phyloP scores from a whole-genome alignment of 2,888 invertebrate genomes.

The Neoitamus cyanurus region DNA sequence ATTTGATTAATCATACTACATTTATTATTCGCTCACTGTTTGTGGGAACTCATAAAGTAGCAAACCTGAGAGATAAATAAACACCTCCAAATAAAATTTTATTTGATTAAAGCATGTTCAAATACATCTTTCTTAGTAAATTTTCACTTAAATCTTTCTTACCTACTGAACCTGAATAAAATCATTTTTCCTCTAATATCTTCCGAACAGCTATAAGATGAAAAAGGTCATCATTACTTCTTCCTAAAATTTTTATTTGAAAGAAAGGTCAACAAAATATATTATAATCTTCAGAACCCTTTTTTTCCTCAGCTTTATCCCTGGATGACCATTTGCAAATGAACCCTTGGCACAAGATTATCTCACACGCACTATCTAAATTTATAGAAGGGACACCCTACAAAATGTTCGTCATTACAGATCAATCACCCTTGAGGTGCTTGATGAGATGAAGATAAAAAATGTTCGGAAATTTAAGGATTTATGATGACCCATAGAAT shows the following conservation, averaged over 20 bases:
- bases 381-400: neutral
- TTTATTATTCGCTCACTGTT: no score
- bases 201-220: neutral
- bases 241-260: neutral
- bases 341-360: neutral
- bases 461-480: neutral
- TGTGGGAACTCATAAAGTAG: no score
- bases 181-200: neutral
- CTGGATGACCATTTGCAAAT: neutral
- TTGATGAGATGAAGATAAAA: neutral
- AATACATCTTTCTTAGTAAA: neutral
- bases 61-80: neutral
- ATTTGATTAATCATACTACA: no score
- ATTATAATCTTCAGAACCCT: neutral
- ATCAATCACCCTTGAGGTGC: neutral
- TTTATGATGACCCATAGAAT: neutral
- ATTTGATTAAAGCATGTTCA: neutral
- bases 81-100: neutral
- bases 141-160: neutral
- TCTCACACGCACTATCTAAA: neutral
- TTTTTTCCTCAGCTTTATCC: neutral
- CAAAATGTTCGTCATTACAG: neutral
- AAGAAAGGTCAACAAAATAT: neutral
- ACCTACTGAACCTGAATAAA: neutral
- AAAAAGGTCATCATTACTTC: neutral